A percentile compares a stretch with the other conserved stretches of the same genome.
These are phyloP conservation scores for Eremobia ochroleuca DNA, from an alignment of 2,888 invertebrate genomes.

Conservation along the genomic window DNA sequence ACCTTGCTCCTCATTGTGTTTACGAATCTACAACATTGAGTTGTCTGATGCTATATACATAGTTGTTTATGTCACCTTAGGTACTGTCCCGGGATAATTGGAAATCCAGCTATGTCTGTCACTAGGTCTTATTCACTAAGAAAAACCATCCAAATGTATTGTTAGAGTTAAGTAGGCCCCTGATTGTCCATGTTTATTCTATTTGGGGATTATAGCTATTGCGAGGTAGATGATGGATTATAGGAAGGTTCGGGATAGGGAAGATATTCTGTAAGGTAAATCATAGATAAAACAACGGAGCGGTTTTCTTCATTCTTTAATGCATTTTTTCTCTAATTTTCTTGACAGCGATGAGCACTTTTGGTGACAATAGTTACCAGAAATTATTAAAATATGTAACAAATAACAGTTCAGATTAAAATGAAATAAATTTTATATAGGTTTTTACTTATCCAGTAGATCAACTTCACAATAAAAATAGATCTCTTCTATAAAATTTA, in stretches of 20 bases:
- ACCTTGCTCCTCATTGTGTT: too few relatives aligned
- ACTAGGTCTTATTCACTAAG: not conserved
- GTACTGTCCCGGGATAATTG: not conserved
- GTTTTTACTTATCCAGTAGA: slow-evolving; percentile 85
- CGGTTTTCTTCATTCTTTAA: slow-evolving; percentile 90
- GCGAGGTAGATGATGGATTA: not conserved
- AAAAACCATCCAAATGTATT: not conserved
- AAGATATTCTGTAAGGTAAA: slow-evolving; percentile 5
- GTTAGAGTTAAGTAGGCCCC: not conserved
- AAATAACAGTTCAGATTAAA: slow-evolving; percentile 87
- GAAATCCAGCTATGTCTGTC: not conserved
- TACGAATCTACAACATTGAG: not conserved
- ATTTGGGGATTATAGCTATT: not conserved
- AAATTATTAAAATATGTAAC: slow-evolving; percentile 88
- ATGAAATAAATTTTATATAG: slow-evolving; percentile 84
- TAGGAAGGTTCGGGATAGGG: not conserved
- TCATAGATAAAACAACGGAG: slow-evolving; percentile 73
- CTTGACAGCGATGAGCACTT: slow-evolving; percentile 94
- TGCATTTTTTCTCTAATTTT: slow-evolving; percentile 91
- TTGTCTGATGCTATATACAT: not conserved
- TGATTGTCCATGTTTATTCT: not conserved
- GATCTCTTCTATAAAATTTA: slow-evolving; percentile 91
- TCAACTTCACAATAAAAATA: slow-evolving; percentile 91
- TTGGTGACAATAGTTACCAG: slow-evolving; percentile 92
- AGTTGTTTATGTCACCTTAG: not conserved